Evolutionary conservation across 2,797 vertebrate genomes (phyloP).

Genomic region (Gymnothorax javanicus): DNA sequence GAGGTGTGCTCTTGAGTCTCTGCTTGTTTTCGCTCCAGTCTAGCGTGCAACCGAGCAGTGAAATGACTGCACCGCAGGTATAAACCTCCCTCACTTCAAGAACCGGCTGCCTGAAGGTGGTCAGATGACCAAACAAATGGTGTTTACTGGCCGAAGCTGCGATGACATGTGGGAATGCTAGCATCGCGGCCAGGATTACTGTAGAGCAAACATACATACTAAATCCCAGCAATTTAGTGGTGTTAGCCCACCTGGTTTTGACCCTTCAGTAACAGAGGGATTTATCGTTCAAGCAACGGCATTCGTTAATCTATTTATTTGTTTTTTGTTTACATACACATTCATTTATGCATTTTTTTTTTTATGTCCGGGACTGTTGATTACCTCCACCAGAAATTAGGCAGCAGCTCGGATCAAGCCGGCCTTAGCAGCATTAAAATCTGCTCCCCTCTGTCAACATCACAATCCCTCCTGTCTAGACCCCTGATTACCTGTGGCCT

Average conservation of each 20-base stretch:
- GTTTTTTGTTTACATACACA: too few species aligned
- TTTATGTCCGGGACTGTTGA: background rate
- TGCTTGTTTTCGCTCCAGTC: too few species aligned
- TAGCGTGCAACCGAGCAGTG: too few species aligned
- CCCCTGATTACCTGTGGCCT: conserved; percentile 9
- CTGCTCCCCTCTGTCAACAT: background rate
- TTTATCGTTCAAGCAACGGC: too few species aligned
- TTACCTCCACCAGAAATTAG: background rate
- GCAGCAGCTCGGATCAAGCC: background rate
- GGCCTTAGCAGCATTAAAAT: background rate
- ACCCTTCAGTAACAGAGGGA: background rate
- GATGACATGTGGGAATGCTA: background rate
- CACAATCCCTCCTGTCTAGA: conserved; percentile 12
- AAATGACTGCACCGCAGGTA: too few species aligned
- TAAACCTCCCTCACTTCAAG: too few species aligned
- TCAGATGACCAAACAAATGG: background rate
- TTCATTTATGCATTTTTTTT: background rate
- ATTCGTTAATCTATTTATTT: too few species aligned
- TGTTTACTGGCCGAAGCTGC: background rate
- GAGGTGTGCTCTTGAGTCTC: background rate
- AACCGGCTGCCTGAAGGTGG: too few species aligned
- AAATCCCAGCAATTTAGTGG: too few species aligned
- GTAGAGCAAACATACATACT: background rate
- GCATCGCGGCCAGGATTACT: too few species aligned
- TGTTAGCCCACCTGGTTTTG: background rate